Conservation (phyloP, 2,888 invertebrate species). For the Drepanosiphum platanoidis region DNA sequence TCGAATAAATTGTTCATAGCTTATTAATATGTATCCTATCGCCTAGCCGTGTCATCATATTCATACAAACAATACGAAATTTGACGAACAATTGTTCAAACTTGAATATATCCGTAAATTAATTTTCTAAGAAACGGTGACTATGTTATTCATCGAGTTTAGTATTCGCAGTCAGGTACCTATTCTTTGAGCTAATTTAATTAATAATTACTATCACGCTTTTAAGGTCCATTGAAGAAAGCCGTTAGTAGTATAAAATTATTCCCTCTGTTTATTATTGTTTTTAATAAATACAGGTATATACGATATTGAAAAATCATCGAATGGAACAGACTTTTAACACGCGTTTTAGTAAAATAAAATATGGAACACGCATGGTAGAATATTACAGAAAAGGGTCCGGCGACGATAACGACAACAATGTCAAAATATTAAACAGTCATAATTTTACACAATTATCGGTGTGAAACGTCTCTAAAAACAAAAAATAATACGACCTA, state of each 20-base stretch:
- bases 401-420: neutral
- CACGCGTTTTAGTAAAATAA: slow-evolving; percentile 31
- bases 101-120: slow-evolving; percentile 6
- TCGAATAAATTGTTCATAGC: slow-evolving; percentile 8
- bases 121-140: neutral
- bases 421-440: neutral
- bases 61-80: slow-evolving; percentile 9
- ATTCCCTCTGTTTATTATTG: neutral
- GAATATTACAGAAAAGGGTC: slow-evolving; percentile 27
- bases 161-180: slow-evolving; percentile 30
- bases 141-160: neutral
- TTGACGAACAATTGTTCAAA: neutral
- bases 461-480: no score
- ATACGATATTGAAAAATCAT: slow-evolving; percentile 5
- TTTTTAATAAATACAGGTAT: slow-evolving; percentile 19
- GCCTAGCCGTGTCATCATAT: slow-evolving; percentile 9
- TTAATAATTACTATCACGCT: slow-evolving; percentile 52
- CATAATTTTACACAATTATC: neutral
- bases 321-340: slow-evolving; percentile 23
- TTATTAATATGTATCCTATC: slow-evolving; percentile 9
- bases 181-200: slow-evolving; percentile 12
- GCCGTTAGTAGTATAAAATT: slow-evolving; percentile 19
- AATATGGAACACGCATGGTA: slow-evolving; percentile 16
- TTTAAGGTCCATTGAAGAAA: slow-evolving; percentile 32
- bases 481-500: neutral